Conservation (phyloP, 2,797 vertebrate species). For the Helostoma temminkii region DNA sequence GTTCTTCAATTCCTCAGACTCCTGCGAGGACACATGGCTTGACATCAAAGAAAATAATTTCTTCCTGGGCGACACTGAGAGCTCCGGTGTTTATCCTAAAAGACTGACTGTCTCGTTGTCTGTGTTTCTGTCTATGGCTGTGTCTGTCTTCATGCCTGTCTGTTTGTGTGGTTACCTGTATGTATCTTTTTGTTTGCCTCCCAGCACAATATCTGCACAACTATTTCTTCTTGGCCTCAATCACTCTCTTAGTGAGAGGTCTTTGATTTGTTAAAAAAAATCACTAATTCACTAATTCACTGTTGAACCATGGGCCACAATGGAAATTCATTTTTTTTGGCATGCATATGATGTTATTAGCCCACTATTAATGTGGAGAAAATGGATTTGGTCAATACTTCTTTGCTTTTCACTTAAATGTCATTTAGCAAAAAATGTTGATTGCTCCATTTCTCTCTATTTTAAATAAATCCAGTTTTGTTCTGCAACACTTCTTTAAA, state of each 20-base stretch:
- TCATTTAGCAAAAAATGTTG: conserved; percentile 32
- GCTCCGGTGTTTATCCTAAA: conserved; percentile 70
- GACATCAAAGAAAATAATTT: conserved; percentile 76
- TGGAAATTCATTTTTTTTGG: conserved; percentile 39
- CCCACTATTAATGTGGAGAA: conserved; percentile 40
- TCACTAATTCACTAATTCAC: too few species aligned
- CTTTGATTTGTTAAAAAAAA: too few species aligned
- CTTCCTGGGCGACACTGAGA: conserved; percentile 73
- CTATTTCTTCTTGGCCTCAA: background rate
- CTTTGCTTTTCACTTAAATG: conserved; percentile 37
- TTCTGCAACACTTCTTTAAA: conserved; percentile 42
- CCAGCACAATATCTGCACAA: background rate
- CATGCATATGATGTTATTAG: conserved; percentile 26
- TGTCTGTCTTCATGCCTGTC: conserved; percentile 6
- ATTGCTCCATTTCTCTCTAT: conserved; percentile 47
- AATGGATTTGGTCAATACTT: conserved; percentile 34
- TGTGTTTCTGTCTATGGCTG: conserved; percentile 32
- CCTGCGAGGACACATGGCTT: conserved; percentile 71
- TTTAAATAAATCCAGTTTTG: conserved; percentile 52
- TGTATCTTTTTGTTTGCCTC: background rate
- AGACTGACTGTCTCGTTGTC: conserved; percentile 52
- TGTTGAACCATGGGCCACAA: background rate
- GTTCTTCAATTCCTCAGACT: conserved; percentile 73
- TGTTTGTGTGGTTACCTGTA: conserved; percentile 18
- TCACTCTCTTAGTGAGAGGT: too few species aligned